Evolutionary conservation across 2,113 vertebrate species (phyloP).

Genomic region (Pituophis catenifer): DNA sequence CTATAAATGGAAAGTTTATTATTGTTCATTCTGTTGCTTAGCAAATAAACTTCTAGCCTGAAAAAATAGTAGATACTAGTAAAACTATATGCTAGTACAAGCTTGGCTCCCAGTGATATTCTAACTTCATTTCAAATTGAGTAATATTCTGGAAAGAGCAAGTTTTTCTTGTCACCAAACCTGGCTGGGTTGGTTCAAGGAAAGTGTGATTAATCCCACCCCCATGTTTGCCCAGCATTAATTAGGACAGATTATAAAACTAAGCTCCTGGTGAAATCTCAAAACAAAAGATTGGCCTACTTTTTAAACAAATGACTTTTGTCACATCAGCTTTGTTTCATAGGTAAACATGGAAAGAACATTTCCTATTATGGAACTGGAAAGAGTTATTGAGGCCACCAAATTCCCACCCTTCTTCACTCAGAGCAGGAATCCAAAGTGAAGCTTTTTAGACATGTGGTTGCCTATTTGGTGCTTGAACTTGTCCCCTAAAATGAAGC

Average conservation of each 20-base stretch:
- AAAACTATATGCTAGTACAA: not conserved
- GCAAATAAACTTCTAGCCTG: not conserved
- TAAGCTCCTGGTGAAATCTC: conserved; percentile 3
- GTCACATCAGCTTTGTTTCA: not conserved
- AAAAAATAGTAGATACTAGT: not conserved
- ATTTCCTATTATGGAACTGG: not conserved
- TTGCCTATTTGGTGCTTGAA: not conserved
- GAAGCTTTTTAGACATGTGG: not conserved
- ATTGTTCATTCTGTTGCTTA: not conserved
- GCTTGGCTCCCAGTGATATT: not conserved
- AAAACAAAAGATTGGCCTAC: not conserved
- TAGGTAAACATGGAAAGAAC: not conserved
- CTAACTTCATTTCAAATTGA: not conserved
- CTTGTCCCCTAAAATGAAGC: not conserved
- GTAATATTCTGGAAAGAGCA: not conserved
- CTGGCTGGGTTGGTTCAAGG: not conserved
- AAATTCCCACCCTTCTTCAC: not conserved
- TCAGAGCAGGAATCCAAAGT: not conserved
- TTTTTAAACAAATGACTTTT: conserved; percentile 13
- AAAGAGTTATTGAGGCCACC: not conserved
- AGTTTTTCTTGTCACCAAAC: not conserved
- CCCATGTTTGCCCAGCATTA: not conserved
- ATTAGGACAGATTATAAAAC: conserved; percentile 1
- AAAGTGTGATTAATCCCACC: not conserved
- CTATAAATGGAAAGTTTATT: not conserved